Evolutionary conservation across 2,797 vertebrate species (phyloP).

Genomic region (Oreonectes daqikongensis): DNA sequence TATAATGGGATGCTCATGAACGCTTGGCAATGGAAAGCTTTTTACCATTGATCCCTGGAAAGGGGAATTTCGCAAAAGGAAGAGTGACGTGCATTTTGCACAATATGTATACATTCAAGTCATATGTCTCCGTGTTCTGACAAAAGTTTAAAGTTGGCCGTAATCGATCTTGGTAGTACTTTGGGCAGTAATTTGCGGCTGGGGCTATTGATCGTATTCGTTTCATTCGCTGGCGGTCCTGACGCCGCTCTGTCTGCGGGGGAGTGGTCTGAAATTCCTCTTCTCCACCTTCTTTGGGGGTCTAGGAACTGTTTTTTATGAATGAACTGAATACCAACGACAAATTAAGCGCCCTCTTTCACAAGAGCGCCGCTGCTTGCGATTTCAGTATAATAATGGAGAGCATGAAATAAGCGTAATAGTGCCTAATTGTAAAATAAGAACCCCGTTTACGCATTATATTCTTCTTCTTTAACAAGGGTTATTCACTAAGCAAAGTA

Average conservation of each 20-base stretch:
- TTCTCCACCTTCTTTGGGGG: constrained; percentile 71
- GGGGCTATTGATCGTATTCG: constrained; percentile 72
- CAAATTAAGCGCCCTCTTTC: constrained; percentile 67
- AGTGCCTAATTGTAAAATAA: background rate
- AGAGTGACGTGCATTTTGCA: constrained; percentile 26
- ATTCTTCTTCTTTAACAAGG: background rate
- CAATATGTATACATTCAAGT: constrained; percentile 41
- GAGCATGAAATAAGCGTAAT: background rate
- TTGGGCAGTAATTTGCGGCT: constrained; percentile 73
- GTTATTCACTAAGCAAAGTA: background rate
- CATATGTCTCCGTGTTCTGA: constrained; percentile 46
- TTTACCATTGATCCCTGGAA: constrained; percentile 17
- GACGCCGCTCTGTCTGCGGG: constrained; percentile 83
- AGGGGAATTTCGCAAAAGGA: background rate
- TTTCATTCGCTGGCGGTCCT: constrained; percentile 70
- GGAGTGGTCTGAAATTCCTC: constrained; percentile 69
- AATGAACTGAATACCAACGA: constrained; percentile 76
- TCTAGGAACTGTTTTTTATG: constrained; percentile 72
- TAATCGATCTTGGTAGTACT: constrained; percentile 72
- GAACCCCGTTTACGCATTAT: background rate
- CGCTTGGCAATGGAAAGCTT: background rate
- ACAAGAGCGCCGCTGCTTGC: constrained; percentile 59
- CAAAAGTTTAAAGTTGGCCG: constrained; percentile 53
- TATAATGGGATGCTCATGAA: constrained; percentile 2
- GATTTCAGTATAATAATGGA: background rate